phyloP scores from a whole-genome alignment of 2,888 invertebrate genomes.

The Linnaemya tessellans region DNA sequence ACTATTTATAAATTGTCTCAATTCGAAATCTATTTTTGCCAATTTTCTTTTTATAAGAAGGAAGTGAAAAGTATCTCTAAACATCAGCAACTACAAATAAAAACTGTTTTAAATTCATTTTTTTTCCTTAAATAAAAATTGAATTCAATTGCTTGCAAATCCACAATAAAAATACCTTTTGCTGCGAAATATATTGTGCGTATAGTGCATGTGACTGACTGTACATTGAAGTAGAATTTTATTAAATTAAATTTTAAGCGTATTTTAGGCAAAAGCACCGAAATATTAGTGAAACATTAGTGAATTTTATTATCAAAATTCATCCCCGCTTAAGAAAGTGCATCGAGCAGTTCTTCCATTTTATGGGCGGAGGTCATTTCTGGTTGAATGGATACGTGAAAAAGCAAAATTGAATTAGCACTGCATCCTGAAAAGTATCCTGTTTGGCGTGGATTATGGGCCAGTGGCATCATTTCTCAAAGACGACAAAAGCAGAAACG shows the following conservation, averaged over 20 bases:
- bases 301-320: too few relatives aligned
- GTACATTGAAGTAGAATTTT: not conserved
- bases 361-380: too few relatives aligned
- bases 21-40: conserved; percentile 73
- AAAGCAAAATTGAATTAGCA: too few relatives aligned
- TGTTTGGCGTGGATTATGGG: too few relatives aligned
- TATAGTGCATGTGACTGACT: not conserved
- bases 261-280: too few relatives aligned
- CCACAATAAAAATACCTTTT: not conserved
- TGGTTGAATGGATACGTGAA: too few relatives aligned
- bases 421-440: too few relatives aligned
- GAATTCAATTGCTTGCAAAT: conserved; percentile 15
- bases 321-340: too few relatives aligned
- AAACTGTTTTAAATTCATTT: not conserved
- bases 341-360: too few relatives aligned
- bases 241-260: not conserved
- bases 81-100: conserved; percentile 17
- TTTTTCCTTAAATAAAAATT: not conserved
- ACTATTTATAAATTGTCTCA: conserved; percentile 74
- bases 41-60: conserved; percentile 69
- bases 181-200: not conserved
- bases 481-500: too few relatives aligned
- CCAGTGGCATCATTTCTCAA: too few relatives aligned
- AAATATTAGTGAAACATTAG: too few relatives aligned
- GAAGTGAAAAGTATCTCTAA: conserved; percentile 69